Base-by-base conservation (phyloP, 2,888 invertebrate species). In the Lamellibrachia satsuma region DNA sequence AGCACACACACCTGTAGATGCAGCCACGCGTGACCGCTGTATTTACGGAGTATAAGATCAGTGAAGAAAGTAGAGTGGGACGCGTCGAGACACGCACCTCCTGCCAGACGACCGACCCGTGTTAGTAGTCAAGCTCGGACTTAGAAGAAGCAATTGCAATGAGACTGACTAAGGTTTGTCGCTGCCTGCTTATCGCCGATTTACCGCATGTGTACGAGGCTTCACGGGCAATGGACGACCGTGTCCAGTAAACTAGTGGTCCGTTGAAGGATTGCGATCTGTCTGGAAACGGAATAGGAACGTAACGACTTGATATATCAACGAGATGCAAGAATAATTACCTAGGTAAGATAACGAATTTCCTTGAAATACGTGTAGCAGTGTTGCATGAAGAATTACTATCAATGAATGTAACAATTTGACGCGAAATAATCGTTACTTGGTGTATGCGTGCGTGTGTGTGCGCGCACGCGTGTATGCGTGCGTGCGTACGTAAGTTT, bases 11-110 rank as follows among this genome's bases (percentile, higher is more conserved):
- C 75, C 15, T 6, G 3, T n/a, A 75, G 22, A 4, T 4, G 75
- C 75, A 75, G 75, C 75, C 75, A 75, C 75, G 75, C 75, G 75
- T 75, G 75, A 75, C 75, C 75, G 75, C 22, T 15, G 75, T 75
- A 22, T 75, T 75, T 75, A 75, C 75, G n/a, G 22, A 3, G 22
- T 75, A 75, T 75, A 6, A 75, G 75, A 75, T 75, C n/a, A 75
- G 75, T 75, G 75, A 22, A 75, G 75, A 75, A 75, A 75, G 75
- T 22, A 22, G 75, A 75, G 75, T 75, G 4, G 39, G 75, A 75
- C 75, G 75, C 3, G 75, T n/a, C n/a, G 75, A 75, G 75, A 75
- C 75, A 75, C 22, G 75, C 75, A 75, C 75, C 75, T 75, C 75
- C 15, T 15, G 55, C 55, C 55, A 55, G 55, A 55, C 55, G 55